These are phyloP conservation scores for Pristionchus entomophagus DNA, from an alignment of 2,888 invertebrate species.

Conservation along the genomic window DNA sequence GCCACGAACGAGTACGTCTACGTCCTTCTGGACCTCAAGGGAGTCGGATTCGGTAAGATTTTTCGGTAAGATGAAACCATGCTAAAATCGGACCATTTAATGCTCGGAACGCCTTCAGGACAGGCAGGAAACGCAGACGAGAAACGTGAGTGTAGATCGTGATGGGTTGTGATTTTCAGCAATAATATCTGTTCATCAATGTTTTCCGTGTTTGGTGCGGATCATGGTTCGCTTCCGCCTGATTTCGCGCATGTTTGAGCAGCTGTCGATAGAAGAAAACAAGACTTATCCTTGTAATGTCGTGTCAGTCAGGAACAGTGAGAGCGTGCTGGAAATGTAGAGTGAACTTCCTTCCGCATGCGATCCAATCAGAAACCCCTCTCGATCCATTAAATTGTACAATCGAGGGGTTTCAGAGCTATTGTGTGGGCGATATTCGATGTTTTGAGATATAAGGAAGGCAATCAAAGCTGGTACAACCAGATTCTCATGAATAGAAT, in stretches of 20 bases:
- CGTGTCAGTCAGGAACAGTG: not conserved
- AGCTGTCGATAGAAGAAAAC: not conserved
- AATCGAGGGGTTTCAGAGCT: no score
- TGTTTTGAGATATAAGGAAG: no score
- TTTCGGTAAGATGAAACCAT: not conserved
- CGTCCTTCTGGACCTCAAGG: constrained; percentile 62
- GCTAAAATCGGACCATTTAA: not conserved
- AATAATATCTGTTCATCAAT: no score
- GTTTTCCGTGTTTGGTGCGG: not conserved
- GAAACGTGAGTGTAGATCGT: constrained; percentile 17
- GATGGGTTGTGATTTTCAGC: no score
- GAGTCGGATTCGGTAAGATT: constrained; percentile 58
- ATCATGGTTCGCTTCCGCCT: not conserved
- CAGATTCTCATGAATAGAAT: no score
- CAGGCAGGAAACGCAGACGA: constrained; percentile 3
- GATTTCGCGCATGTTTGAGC: not conserved
- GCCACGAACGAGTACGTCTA: constrained; percentile 67
- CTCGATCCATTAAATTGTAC: no score
- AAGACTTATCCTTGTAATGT: not conserved
- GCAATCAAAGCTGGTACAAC: no score
- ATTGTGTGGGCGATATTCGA: no score
- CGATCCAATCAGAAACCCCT: not conserved
- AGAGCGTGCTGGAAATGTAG: not conserved
- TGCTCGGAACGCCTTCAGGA: not conserved
- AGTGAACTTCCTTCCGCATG: not conserved